Evolutionary conservation across 1,140 invertebrate genomes (phyloP), one percentile per base, ranked within the genome.

Genomic region (Sitobion miscanthi): DNA sequence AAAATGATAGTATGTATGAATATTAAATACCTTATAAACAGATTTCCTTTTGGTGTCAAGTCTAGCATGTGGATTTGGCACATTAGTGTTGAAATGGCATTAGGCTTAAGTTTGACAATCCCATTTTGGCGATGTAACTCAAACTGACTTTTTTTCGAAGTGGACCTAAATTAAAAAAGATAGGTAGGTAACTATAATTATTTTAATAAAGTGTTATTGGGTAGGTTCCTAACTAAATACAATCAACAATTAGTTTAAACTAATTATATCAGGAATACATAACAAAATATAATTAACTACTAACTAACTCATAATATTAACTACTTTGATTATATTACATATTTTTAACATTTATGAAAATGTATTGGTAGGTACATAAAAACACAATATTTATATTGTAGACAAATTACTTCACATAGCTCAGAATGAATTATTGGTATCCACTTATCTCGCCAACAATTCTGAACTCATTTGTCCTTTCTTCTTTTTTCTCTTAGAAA

Each of bases 381-480:
- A 2, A 54, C 52, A 23, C 21, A 57, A 57, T 49, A 42, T 88
- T 88, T 88, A 88, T n/a, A 88, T n/a, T 52, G 14, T n/a, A 49
- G n/a, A 88, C 6, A 57, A 88, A 57, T 38, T 90, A 90, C 52
- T 90, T 90, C n/a, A 17, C 49, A 62, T 90, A 62, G 38, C 23
- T 90, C 35, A 25, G 88, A 90, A 38, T 90, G 88, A 57, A 21
- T 17, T 57, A 52, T 90, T 9, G 52, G 88, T 57, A 14, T 90
- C 88, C 88, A 90, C 52, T 90, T 90, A 90, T 90, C 88, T 90
- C 88, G 52, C 88, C 52, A 38, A 90, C 87, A 52, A 89, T 90
- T 90, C 2, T 90, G 88, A 20, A 57, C 35, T 1, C 54, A 90
- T 90, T 25, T 90, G 20, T 90, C 88, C n/a, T 20, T 62, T 42